These are phyloP conservation scores for Triops cancriformis DNA, from an alignment of 1,140 invertebrate species.

Conservation along the genomic window DNA sequence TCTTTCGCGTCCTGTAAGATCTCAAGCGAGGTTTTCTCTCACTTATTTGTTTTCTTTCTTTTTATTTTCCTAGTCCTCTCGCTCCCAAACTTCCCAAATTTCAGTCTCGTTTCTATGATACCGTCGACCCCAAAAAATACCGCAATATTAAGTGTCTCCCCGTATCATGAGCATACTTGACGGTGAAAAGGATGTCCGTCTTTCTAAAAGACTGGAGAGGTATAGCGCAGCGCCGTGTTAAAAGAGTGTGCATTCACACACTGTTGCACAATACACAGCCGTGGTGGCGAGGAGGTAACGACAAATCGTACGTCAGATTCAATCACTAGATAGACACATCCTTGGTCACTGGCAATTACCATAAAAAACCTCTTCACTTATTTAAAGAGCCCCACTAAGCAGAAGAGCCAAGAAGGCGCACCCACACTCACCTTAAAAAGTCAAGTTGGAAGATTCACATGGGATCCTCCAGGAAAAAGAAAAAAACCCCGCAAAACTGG, in stretches of 20 bases:
- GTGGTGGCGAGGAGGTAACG: not conserved
- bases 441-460: not conserved
- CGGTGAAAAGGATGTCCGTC: not conserved
- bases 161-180: constrained; percentile 3
- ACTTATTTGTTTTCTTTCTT: not conserved
- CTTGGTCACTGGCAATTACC: not conserved
- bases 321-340: constrained; percentile 14
- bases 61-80: not conserved
- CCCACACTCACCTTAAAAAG: not conserved
- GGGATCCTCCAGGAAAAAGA: not conserved
- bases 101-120: not conserved
- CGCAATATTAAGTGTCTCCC: not conserved
- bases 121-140: not conserved
- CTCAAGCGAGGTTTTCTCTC: not conserved
- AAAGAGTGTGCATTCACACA: not conserved
- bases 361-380: not conserved
- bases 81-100: not conserved
- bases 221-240: not conserved
- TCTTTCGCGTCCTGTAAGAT: not conserved
- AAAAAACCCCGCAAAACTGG: not conserved
- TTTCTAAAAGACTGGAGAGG: not conserved
- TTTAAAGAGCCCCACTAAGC: not conserved
- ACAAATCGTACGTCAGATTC: constrained; percentile 8
- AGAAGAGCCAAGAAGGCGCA: constrained; percentile 1
- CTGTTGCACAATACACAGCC: not conserved